Base-by-base conservation (phyloP, 2,113 vertebrate genomes). In the Misgurnus mizolepis region DNA sequence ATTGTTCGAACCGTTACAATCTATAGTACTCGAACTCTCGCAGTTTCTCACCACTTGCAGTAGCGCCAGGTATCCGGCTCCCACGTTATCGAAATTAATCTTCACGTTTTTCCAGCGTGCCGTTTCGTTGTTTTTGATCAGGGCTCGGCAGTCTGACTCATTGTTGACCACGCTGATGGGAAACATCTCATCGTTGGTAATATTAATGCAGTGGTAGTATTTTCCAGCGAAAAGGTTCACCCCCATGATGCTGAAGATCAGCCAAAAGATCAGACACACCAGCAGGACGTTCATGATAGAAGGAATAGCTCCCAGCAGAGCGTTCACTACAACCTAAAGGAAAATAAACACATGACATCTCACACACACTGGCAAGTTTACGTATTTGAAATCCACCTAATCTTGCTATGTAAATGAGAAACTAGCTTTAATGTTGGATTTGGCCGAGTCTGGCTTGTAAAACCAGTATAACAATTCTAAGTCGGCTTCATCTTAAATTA, bases 221-320 rank as follows among this genome's bases (percentile, higher is more conserved):
- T 96, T 99, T 71, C 98, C 98, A 10, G 98, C 97, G 67, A 99
- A 98, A 7, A 98, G 93, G 90, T 99, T 99, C 80, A 99, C 98
- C 17, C 97, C 97, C 97, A 99, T 98, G 85, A 99, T 99, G 89
- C 97, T 99, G 92, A 99, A 99, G 90, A 99, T 99, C 65, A 99
- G 92, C 98, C 98, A 99, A 92, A 99, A 99, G 92, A 99, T 99
- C 87, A 99, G 94, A 91, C 98, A 99, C 86, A 99, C 98, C 85
- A 99, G 91, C 88, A 99, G 96, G 73, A 99, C 98, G 67, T 99
- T 99, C 98, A 99, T 99, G 89, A 99, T 99, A 76, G 97, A 99
- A 78, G 98, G 97, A 87, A 99, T 99, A 7, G 98, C 98, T 77
- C 98, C 98, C 83, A 99, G 89, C n/a, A 99, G 93, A 6, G 97